A percentile compares a stretch with the other conserved stretches of the same genome.
phyloP scores from a whole-genome alignment of 2,888 invertebrate genomes.

The Diabrotica balteata region DNA sequence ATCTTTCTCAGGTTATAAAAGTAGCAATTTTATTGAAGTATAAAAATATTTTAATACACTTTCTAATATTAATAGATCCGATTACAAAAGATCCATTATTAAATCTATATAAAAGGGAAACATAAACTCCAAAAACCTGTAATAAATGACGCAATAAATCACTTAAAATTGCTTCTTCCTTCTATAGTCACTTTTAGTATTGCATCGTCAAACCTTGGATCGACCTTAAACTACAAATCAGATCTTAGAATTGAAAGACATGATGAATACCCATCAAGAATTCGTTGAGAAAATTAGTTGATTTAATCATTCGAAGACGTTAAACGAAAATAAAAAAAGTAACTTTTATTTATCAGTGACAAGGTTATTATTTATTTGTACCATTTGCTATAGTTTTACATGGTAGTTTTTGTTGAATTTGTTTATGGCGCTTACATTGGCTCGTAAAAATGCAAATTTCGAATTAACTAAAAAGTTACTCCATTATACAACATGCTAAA shows the following conservation, averaged over 20 bases:
- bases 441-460: too few relatives aligned
- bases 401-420: not conserved
- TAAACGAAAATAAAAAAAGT: not conserved
- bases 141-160: not conserved
- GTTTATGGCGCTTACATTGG: too few relatives aligned
- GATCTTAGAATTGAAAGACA: constrained; percentile 9
- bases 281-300: not conserved
- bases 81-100: too few relatives aligned
- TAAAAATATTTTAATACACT: too few relatives aligned
- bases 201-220: constrained; percentile 7
- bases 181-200: not conserved
- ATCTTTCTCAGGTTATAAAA: too few relatives aligned
- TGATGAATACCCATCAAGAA: constrained; percentile 7
- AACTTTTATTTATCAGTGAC: not conserved
- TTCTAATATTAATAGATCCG: too few relatives aligned
- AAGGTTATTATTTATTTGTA: not conserved
- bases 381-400: not conserved
- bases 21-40: too few relatives aligned
- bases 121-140: not conserved
- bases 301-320: not conserved
- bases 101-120: not conserved
- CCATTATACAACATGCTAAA: too few relatives aligned
- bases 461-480: too few relatives aligned
- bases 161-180: not conserved
- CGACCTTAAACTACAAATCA: constrained; percentile 11